Evolutionary conservation across 2,113 vertebrate species (phyloP), one percentile per base, ranked within the genome.

Genomic region (Hyaena hyaena): DNA sequence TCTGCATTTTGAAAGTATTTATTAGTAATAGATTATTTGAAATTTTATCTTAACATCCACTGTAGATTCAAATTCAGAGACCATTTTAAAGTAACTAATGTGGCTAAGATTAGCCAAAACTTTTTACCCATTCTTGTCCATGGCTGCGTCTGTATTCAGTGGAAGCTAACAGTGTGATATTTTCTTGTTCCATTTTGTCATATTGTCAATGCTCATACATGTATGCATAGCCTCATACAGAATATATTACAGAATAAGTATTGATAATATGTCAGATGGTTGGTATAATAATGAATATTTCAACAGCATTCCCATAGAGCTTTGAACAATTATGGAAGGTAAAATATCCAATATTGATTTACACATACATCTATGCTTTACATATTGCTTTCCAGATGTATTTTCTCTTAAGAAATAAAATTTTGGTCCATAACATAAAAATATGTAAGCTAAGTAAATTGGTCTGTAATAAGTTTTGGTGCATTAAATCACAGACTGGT

Each of bases 191-290:
- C 28, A 77, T 71, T 58, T 16, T 63, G 66, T 33, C 45, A 58
- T 50, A 80, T 68, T 91, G 48, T 93, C 95, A 96, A 94, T 96
- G 65, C 43, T 91, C 16, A 81, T 97, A 90, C 94, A 97, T 96
- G 95, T 66, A 97, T 85, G 81, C 68, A 96, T 63, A 85, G 68
- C 21, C 28, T 95, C 90, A 65, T 55, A 92, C 16, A 77, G 88
- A 96, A 71, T 94, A 97, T 45, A 23, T 91, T 91, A 85, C 76
- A 71, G 89, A 74, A 82, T 84, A 90, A 76, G n/a, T 96, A 93
- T 93, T 91, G 96, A 95, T 95, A 69, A 74, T 74, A 63, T 94
- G 88, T 90, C 86, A 92, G 65, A 94, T 77, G n/a, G 1, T 71
- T 84, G 84, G 77, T 43, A 90, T 84, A 55, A 33, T 50, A 50